phyloP scores from a whole-genome alignment of 2,113 vertebrate species.

The Bagarius yarrelli region DNA sequence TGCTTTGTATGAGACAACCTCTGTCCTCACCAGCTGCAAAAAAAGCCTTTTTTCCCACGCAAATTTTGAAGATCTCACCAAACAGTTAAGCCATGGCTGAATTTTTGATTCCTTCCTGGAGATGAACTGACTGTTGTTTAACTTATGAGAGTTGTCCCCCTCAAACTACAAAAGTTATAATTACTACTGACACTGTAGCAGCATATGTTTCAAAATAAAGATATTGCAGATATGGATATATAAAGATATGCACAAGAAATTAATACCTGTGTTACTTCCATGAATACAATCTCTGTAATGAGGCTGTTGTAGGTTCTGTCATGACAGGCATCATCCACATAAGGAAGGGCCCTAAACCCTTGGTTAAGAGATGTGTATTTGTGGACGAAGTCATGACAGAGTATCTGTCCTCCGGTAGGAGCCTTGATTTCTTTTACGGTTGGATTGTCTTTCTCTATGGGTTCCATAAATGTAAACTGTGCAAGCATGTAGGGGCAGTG shows the following conservation, averaged over 20 bases:
- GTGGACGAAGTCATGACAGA: conserved; percentile 9
- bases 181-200: neutral
- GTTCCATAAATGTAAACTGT: conserved; percentile 3
- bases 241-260: neutral
- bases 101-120: conserved; percentile 7
- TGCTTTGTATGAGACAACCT: neutral
- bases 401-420: neutral
- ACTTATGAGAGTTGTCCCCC: too few relatives aligned
- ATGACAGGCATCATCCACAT: neutral
- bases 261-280: neutral
- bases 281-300: neutral
- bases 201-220: too few relatives aligned
- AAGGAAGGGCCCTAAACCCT: conserved; percentile 10
- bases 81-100: conserved; percentile 33
- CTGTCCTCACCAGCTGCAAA: conserved; percentile 23
- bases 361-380: conserved; percentile 24
- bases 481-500: too few relatives aligned
- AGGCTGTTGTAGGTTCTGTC: neutral
- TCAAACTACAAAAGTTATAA: too few relatives aligned
- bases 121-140: neutral
- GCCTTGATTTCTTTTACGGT: conserved; percentile 20
- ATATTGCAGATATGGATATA: too few relatives aligned
- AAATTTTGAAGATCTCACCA: conserved; percentile 4
- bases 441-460: conserved; percentile 15
- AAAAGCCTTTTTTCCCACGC: neutral